phyloP scores from a whole-genome alignment of 2,888 invertebrate species.

The Syrphus vitripennis region DNA sequence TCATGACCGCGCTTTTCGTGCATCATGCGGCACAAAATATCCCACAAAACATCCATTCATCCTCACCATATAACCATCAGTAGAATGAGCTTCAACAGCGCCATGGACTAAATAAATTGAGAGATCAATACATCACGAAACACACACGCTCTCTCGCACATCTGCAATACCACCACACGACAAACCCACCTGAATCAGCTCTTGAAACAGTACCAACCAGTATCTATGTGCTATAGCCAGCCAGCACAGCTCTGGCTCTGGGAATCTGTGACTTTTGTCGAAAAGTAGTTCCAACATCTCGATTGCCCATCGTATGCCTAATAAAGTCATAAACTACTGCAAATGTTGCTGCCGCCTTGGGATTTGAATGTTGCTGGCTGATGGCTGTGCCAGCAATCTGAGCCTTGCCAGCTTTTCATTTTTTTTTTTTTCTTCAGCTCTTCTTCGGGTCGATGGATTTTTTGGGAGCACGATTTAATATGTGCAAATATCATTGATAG shows the following conservation, averaged over 20 bases:
- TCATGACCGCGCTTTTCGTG: conserved; percentile 53
- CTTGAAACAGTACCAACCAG: background rate
- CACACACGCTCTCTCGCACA: conserved; percentile 45
- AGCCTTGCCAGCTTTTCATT: conserved; percentile 42
- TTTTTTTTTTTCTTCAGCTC: conserved; percentile 24
- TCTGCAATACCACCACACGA: conserved; percentile 35
- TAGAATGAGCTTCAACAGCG: background rate
- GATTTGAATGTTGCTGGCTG: conserved; percentile 64
- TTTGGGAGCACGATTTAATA: conserved; percentile 71
- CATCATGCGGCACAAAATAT: conserved; percentile 46
- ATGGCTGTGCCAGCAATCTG: conserved; percentile 30
- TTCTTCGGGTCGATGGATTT: conserved; percentile 59
- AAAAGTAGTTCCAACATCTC: conserved; percentile 58
- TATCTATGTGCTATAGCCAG: background rate
- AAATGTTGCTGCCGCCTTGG: conserved; percentile 68
- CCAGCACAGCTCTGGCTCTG: background rate
- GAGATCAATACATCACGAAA: conserved; percentile 68
- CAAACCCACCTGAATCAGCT: conserved; percentile 49
- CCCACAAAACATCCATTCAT: conserved; percentile 37
- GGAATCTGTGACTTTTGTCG: conserved; percentile 59
- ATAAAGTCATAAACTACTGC: conserved; percentile 71
- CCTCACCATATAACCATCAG: conserved; percentile 16
- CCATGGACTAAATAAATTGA: conserved; percentile 48
- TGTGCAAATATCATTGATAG: conserved; percentile 70
- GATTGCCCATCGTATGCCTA: conserved; percentile 70